Evolutionary conservation across 2,797 vertebrate species (phyloP).

Genomic region (Chrosomus eos): DNA sequence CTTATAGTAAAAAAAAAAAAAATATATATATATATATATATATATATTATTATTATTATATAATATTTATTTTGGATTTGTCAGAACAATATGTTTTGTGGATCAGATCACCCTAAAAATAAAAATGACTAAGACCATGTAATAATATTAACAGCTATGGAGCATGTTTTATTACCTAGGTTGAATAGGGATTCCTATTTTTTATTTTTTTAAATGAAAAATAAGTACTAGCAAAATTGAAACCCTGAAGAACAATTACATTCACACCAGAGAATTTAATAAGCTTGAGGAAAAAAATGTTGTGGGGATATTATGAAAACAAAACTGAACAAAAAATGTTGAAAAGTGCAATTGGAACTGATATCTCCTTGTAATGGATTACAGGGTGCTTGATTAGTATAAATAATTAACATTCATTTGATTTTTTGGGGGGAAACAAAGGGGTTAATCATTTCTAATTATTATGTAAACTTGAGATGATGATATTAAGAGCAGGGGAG

Average conservation of each 20-base stretch:
- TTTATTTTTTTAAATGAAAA: not conserved
- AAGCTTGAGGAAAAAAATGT: not conserved
- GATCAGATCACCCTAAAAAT: not conserved
- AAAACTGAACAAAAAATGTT: not conserved
- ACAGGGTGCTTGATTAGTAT: constrained; percentile 61
- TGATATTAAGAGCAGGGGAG: constrained; percentile 40
- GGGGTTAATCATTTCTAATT: constrained; percentile 73
- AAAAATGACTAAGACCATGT: not conserved
- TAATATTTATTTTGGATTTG: not conserved
- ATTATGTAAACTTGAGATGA: constrained; percentile 60
- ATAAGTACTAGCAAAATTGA: not conserved
- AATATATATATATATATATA: too few relatives aligned
- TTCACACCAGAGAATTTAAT: not conserved
- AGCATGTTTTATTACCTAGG: constrained; percentile 6
- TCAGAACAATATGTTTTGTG: not conserved
- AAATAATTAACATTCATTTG: constrained; percentile 75
- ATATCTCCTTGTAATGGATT: constrained; percentile 1
- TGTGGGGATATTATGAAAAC: not conserved
- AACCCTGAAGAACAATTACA: constrained; percentile 1
- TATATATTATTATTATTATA: too few relatives aligned
- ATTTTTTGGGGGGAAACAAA: constrained; percentile 76
- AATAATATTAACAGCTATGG: not conserved
- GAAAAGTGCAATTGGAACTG: not conserved
- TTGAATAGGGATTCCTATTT: constrained; percentile 23
- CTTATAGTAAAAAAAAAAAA: not conserved